Base-by-base conservation (phyloP, 1,140 invertebrate species). In the Lordiphosa clarofinis region DNA sequence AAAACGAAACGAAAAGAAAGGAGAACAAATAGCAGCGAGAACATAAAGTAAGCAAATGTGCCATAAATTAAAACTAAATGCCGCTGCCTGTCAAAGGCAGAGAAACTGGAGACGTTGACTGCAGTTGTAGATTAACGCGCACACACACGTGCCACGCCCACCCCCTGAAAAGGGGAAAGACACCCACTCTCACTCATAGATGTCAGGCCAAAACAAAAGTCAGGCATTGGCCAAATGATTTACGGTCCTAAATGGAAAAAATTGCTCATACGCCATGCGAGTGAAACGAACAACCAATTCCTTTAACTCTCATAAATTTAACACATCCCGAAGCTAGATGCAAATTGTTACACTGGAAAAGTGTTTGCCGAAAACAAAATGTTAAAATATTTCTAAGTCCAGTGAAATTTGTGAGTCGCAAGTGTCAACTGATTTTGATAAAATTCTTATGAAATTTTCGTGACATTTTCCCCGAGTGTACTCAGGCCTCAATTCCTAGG, bases 41-140 rank as follows among this genome's bases (percentile, higher is more conserved):
- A 73, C 66, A 71, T 56, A 73, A 75, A 57, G 57, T 58, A 56
- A 63, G 53, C 65, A 63, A 84, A 78, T 70, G 65, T 55, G 73
- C 78, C 78, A 84, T 84, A 84, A 84, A 84, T 84, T 84, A 84
- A 86, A 84, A 84, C 73, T 84, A 84, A 84, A 84, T 84, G 78
- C 78, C 78, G 58, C 58, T 65, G 73, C 21, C 73, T 79, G 74
- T 79, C 74, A 81, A 46, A 62, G 78, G 65, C 78, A 82, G 68
- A 64, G 58, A 67, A 50, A 50, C 53, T 54, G 49, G 61, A 65
- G 56, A 46, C 49, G 47, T 38, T 40, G 72, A 82, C 76, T 82
- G 75, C 75, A 72, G 56, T 60, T 58, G 56, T 67, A 81, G 76
- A 82, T 81, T 81, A 81, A 82, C 76, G 56, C 74, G 55, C 63